Evolutionary conservation across 2,888 invertebrate genomes (phyloP).

Genomic region (Iselma pallidipennis): DNA sequence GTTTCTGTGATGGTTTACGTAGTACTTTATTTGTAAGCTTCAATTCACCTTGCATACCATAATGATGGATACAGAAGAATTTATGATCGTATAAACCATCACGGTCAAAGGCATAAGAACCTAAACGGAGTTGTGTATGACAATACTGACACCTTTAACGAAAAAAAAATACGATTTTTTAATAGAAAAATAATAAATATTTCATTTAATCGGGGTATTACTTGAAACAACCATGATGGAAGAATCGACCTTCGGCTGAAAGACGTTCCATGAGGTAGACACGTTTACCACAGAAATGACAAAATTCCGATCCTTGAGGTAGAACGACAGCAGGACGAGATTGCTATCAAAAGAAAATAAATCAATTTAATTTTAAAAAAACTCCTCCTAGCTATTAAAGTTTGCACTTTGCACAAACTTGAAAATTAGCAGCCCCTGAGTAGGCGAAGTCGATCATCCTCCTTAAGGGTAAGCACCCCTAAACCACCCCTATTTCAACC

Average conservation of each 20-base stretch:
- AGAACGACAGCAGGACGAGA: slow-evolving; percentile 64
- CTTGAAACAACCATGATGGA: slow-evolving; percentile 90
- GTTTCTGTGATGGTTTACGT: slow-evolving; percentile 41
- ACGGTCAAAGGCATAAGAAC: slow-evolving; percentile 73
- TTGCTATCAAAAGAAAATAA: slow-evolving; percentile 47
- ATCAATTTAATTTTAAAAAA: slow-evolving; percentile 3
- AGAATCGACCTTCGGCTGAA: slow-evolving; percentile 85
- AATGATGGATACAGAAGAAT: slow-evolving; percentile 79
- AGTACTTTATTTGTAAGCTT: slow-evolving; percentile 38
- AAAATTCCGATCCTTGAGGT: slow-evolving; percentile 72
- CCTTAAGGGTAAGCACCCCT: too few species aligned
- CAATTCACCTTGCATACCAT: slow-evolving; percentile 65
- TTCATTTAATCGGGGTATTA: slow-evolving; percentile 23
- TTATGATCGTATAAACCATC: slow-evolving; percentile 69
- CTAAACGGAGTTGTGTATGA: slow-evolving; percentile 79
- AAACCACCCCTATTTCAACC: too few species aligned
- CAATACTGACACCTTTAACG: slow-evolving; percentile 87
- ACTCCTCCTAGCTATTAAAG: neutral
- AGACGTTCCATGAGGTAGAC: slow-evolving; percentile 94
- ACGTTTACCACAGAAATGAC: slow-evolving; percentile 87
- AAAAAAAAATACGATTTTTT: neutral
- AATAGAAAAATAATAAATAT: neutral
- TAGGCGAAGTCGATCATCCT: too few species aligned
- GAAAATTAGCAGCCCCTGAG: too few species aligned
- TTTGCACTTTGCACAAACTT: too few species aligned